A percentile compares a stretch with the other conserved stretches of the same genome.
These are phyloP conservation scores for Lasioglossum vierecki DNA, from an alignment of 2,888 invertebrate species.

Conservation along the genomic window DNA sequence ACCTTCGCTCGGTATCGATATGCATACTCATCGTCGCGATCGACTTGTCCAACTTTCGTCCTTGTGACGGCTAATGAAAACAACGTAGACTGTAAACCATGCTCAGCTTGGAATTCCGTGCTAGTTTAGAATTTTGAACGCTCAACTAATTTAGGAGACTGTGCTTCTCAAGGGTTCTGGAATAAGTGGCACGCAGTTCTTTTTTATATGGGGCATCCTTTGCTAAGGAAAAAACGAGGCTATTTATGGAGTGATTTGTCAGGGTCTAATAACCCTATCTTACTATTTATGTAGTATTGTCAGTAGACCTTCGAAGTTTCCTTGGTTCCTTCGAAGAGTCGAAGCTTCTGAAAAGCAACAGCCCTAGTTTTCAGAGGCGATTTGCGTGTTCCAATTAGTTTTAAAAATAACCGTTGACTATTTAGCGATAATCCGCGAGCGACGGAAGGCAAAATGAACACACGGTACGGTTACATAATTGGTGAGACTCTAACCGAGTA, in stretches of 20 bases:
- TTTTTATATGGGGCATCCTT: too few relatives aligned
- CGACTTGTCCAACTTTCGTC: constrained; percentile 56
- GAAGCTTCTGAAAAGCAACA: too few relatives aligned
- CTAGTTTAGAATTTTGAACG: background rate
- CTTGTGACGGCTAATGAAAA: constrained; percentile 54
- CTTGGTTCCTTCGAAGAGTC: too few relatives aligned
- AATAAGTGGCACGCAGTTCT: too few relatives aligned
- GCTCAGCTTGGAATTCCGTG: constrained; percentile 47
- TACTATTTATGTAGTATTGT: too few relatives aligned
- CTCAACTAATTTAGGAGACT: too few relatives aligned
- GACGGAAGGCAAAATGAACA: background rate
- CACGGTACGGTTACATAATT: background rate
- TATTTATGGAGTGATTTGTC: too few relatives aligned
- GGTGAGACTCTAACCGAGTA: background rate
- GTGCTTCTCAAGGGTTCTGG: too few relatives aligned
- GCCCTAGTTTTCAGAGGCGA: too few relatives aligned
- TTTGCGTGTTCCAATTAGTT: background rate
- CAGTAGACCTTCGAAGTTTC: too few relatives aligned
- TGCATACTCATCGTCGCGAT: constrained; percentile 33
- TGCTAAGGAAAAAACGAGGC: too few relatives aligned
- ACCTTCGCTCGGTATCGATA: constrained; percentile 23
- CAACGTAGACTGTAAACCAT: constrained; percentile 11
- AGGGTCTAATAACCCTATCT: too few relatives aligned
- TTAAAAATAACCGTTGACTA: background rate
- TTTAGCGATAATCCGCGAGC: background rate